Base-by-base conservation (phyloP, 64 coral and sea anemone genomes). In the Montipora foliosa region DNA sequence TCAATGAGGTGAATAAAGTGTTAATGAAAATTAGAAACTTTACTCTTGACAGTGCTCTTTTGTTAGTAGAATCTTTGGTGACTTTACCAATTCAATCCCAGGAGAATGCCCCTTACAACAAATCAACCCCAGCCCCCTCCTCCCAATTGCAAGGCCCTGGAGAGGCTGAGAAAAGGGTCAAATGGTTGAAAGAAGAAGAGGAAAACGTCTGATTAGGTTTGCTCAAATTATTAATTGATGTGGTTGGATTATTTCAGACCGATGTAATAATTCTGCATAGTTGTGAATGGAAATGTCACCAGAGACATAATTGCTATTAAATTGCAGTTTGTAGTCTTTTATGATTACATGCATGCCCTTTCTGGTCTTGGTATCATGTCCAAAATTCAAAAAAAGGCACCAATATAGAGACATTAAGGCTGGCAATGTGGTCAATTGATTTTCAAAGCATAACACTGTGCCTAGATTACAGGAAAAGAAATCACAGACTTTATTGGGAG, bases 401-500 rank as follows among this genome's bases (percentile, higher is more conserved):
- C 8, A 64, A 64, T 64, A 64, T 64, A 64, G 60, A 64, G 69
- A 73, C 69, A 73, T 73, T 1, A 29, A 73, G 20, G 69, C 69
- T 73, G 8, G 60, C 60, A 64, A 64, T 73, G 69, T 73, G 69
- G 69, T 73, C 69, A 25, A 73, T 29, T 22, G 69, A 73, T 73
- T 73, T 73, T 73, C 69, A 73, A 73, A 73, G 69, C 22, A 73
- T 73, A 22, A 29, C 22, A 29, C 47, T 90, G 73, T 79, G 15
- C 74, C 48, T 91, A 82, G 89, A 91, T 51, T 91, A 80, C 55
- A 91, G 37, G 37, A 71, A 71, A 91, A 49, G 89, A 51, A 91
- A 47, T 69, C 89, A 91, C 78, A 91, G 89, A 91, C 44, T 91
- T 47, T 91, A 79, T 71, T 91, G 89, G 89, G 89, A 81, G 89